Evolutionary conservation across 2,888 invertebrate species (phyloP).

Genomic region (Agonopterix subpropinquella): DNA sequence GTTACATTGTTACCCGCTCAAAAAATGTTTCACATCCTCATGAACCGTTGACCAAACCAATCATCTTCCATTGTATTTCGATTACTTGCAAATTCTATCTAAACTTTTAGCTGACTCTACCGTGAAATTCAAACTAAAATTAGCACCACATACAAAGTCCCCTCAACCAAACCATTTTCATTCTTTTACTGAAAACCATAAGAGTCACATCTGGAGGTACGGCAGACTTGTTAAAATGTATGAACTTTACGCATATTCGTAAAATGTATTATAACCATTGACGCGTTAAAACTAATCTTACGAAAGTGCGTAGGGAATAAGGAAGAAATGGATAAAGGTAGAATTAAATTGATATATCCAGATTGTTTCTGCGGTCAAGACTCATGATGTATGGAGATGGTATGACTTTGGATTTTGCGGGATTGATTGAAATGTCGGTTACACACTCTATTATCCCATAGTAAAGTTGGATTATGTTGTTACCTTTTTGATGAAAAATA

Average conservation of each 20-base stretch:
- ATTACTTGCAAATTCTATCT: constrained; percentile 65
- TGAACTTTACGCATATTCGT: constrained; percentile 8
- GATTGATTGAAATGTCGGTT: constrained; percentile 50
- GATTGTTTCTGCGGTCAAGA: constrained; percentile 45
- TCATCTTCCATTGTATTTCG: constrained; percentile 50
- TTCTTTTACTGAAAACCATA: too few relatives aligned
- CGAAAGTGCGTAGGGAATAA: constrained; percentile 4
- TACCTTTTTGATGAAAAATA: too few relatives aligned
- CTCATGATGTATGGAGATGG: constrained; percentile 47
- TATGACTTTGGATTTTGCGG: constrained; percentile 51
- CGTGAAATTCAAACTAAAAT: neutral
- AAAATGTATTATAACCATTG: constrained; percentile 23
- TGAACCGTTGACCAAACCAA: constrained; percentile 36
- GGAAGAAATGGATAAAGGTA: constrained; percentile 9
- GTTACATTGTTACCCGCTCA: constrained; percentile 34
- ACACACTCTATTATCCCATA: constrained; percentile 18
- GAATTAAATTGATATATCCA: constrained; percentile 6
- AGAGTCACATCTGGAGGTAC: too few relatives aligned
- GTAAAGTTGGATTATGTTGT: too few relatives aligned
- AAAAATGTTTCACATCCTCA: constrained; percentile 21
- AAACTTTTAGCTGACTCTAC: constrained; percentile 14
- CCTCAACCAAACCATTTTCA: too few relatives aligned
- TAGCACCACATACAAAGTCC: neutral
- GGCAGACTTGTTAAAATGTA: too few relatives aligned
- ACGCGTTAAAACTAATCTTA: constrained; percentile 13